These are phyloP conservation scores for Eilema sororculum DNA, from an alignment of 2,888 invertebrate genomes.

Conservation along the genomic window DNA sequence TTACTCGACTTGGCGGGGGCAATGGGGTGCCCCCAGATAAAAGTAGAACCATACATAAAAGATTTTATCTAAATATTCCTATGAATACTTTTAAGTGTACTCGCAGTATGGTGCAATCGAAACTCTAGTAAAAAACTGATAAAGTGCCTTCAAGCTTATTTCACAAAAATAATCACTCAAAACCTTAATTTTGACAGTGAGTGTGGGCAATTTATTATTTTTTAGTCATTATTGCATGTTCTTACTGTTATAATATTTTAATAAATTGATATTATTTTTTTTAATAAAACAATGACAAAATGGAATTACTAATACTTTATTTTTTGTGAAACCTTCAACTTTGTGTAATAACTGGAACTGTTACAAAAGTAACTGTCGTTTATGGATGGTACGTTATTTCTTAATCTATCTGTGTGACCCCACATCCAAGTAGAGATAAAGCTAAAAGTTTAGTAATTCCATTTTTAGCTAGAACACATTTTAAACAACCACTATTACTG, in stretches of 20 bases:
- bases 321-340: background rate
- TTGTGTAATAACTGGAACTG: background rate
- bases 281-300: slow-evolving; percentile 56
- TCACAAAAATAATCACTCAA: background rate
- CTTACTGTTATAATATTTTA: background rate
- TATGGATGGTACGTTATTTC: slow-evolving; percentile 63
- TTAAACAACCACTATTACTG: background rate
- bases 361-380: background rate
- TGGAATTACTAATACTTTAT: slow-evolving; percentile 78
- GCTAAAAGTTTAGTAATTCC: slow-evolving; percentile 74
- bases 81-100: too few species aligned
- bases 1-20: too few species aligned
- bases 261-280: slow-evolving; percentile 22
- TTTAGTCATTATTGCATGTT: background rate
- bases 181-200: slow-evolving; percentile 15
- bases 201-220: slow-evolving; percentile 22
- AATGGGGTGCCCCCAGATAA: too few species aligned
- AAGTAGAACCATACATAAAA: too few species aligned
- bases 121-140: background rate
- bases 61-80: too few species aligned
- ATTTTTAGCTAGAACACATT: slow-evolving; percentile 58
- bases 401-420: slow-evolving; percentile 59
- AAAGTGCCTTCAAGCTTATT: background rate
- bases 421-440: slow-evolving; percentile 53
- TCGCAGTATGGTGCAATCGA: background rate